Evolutionary conservation across 2,797 vertebrate species (phyloP).

Genomic region (Diceros bicornis): DNA sequence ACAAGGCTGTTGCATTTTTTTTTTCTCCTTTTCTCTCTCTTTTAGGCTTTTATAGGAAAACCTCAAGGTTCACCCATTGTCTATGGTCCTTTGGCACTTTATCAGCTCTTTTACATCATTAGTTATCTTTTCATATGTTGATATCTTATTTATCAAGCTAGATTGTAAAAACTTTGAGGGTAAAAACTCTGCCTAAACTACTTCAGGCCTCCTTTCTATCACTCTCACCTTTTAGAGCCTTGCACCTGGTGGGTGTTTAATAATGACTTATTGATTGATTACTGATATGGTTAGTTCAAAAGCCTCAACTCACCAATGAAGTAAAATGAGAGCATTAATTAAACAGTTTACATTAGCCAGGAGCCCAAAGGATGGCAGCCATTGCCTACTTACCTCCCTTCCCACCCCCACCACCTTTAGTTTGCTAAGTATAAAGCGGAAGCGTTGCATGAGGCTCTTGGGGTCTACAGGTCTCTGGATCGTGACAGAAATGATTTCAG

Average conservation of each 20-base stretch:
- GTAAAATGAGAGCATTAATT: not conserved
- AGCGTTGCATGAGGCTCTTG: not conserved
- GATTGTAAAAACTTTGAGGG: not conserved
- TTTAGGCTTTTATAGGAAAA: not conserved
- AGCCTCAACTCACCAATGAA: not conserved
- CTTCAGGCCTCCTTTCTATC: not conserved
- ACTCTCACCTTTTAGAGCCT: not conserved
- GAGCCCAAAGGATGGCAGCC: not conserved
- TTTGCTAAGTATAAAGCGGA: not conserved
- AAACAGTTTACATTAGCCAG: not conserved
- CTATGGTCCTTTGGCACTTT: not conserved
- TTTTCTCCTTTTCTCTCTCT: not conserved
- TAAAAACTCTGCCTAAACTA: not conserved
- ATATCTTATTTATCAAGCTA: conserved; percentile 23
- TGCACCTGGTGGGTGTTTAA: not conserved
- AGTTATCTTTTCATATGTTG: not conserved
- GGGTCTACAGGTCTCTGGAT: not conserved
- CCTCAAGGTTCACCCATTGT: not conserved
- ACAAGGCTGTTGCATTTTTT: not conserved
- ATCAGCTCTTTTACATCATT: not conserved
- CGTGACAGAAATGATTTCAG: conserved; percentile 25
- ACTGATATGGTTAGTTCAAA: not conserved
- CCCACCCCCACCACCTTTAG: not conserved
- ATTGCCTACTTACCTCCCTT: rapidly evolving
- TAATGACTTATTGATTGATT: conserved; percentile 29